phyloP scores from a whole-genome alignment of 2,888 invertebrate genomes.

The Halocaridina rubra region DNA sequence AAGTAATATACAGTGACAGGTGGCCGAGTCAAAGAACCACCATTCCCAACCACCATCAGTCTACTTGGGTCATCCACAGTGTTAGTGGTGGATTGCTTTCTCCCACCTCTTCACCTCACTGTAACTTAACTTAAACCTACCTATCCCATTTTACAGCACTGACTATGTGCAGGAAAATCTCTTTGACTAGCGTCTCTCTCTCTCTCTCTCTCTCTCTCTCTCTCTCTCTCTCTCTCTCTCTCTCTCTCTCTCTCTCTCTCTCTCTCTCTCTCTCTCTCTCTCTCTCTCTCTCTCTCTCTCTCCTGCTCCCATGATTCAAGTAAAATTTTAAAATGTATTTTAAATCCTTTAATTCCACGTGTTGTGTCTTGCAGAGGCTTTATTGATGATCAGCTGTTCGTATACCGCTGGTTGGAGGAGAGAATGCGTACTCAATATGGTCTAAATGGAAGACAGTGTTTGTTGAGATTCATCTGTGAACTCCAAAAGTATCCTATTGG shows the following conservation, averaged over 20 bases:
- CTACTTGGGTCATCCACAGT: too few species aligned
- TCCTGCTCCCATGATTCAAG: background rate
- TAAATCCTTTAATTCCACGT: background rate
- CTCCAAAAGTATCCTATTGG: constrained; percentile 9
- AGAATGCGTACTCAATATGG: constrained; percentile 5
- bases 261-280: background rate
- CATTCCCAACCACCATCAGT: too few species aligned
- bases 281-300: background rate
- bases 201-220: background rate
- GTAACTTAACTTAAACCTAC: too few species aligned
- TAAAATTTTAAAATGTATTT: background rate
- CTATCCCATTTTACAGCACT: too few species aligned
- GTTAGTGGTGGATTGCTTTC: too few species aligned
- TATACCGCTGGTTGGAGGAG: constrained; percentile 23
- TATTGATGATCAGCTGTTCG: constrained; percentile 16
- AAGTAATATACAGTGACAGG: too few species aligned
- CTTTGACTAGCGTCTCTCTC: background rate
- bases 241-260: background rate
- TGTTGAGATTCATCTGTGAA: constrained; percentile 32
- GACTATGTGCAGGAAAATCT: too few species aligned
- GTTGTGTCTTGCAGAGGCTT: background rate
- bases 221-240: background rate
- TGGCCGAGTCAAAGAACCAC: too few species aligned
- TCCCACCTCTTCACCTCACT: too few species aligned
- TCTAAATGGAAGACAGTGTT: constrained; percentile 12